phyloP scores from a whole-genome alignment of 2,113 vertebrate genomes.

The Ellobius talpinus region DNA sequence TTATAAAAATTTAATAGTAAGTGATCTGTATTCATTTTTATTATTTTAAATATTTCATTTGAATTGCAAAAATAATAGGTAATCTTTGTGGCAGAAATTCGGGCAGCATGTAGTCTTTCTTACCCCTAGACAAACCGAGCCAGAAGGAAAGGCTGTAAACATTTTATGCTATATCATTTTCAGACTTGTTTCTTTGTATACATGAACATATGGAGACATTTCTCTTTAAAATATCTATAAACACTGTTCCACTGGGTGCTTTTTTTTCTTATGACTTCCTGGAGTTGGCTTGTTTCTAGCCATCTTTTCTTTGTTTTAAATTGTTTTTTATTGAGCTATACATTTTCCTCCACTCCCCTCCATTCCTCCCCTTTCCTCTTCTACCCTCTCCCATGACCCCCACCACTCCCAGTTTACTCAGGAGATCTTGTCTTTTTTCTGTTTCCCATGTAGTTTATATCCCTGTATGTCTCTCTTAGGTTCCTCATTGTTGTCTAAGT shows the following conservation, averaged over 20 bases:
- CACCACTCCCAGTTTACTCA: too few relatives aligned
- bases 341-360: too few relatives aligned
- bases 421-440: too few relatives aligned
- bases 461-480: too few relatives aligned
- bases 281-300: too few relatives aligned
- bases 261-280: not conserved
- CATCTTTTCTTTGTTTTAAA: too few relatives aligned
- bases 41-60: constrained; percentile 52
- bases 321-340: too few relatives aligned
- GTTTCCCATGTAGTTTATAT: too few relatives aligned
- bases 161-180: constrained; percentile 28
- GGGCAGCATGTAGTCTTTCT: not conserved
- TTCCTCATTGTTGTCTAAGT: too few relatives aligned
- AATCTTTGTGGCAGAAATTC: constrained; percentile 34
- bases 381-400: too few relatives aligned
- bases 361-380: too few relatives aligned
- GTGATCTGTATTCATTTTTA: constrained; percentile 23
- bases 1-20: constrained; percentile 55
- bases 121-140: not conserved
- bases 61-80: constrained; percentile 29
- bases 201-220: not conserved
- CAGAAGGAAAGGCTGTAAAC: constrained; percentile 28
- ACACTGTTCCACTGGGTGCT: not conserved
- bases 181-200: not conserved
- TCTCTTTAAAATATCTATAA: constrained; percentile 37